Evolutionary conservation across 2,113 vertebrate genomes (phyloP).

Genomic region (Sakesphorus luctuosus): DNA sequence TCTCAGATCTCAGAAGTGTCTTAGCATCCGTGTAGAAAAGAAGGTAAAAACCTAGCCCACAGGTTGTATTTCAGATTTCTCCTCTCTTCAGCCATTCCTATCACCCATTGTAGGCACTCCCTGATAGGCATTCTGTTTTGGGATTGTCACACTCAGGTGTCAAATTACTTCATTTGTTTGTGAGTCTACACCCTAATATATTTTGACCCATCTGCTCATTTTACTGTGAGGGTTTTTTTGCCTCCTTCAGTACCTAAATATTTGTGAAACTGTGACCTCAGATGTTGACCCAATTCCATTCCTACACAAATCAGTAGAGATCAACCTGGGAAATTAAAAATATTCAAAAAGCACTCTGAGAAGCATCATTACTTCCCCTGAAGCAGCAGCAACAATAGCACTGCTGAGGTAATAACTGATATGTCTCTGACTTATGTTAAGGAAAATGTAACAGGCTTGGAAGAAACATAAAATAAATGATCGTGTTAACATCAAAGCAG

Average conservation of each 20-base stretch:
- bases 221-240: accelerated
- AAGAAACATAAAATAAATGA: slow-evolving; percentile 56
- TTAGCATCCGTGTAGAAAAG: background rate
- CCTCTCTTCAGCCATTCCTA: background rate
- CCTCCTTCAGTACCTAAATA: background rate
- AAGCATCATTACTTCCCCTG: background rate
- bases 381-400: background rate
- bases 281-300: background rate
- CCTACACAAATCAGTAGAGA: background rate
- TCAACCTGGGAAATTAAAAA: background rate
- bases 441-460: background rate
- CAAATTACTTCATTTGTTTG: background rate
- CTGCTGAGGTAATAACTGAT: background rate
- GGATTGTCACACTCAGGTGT: background rate
- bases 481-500: slow-evolving; percentile 29
- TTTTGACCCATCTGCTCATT: background rate
- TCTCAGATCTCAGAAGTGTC: background rate
- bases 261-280: background rate
- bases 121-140: background rate
- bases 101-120: background rate
- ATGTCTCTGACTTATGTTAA: background rate
- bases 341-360: background rate
- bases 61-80: background rate
- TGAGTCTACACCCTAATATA: background rate
- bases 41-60: background rate